phyloP scores from a whole-genome alignment of 2,113 vertebrate species.

The Pelecanoides urinatrix region DNA sequence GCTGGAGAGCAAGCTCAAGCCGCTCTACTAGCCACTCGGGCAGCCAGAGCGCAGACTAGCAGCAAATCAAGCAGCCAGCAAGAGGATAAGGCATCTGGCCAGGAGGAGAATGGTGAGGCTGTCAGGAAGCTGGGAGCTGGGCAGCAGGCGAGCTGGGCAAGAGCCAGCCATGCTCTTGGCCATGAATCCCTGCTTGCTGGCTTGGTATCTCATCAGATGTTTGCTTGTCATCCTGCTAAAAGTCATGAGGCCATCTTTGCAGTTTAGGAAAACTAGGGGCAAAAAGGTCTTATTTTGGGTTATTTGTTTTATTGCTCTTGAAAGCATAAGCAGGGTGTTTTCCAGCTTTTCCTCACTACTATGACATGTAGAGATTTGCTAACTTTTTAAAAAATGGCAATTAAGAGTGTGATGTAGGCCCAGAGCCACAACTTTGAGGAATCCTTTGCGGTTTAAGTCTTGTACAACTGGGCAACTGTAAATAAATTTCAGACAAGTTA shows the following conservation, averaged over 20 bases:
- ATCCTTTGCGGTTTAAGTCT: neutral
- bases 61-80: neutral
- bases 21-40: rapidly evolving
- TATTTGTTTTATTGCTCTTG: neutral
- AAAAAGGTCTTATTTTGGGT: neutral
- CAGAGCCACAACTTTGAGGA: neutral
- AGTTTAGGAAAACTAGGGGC: neutral
- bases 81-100: neutral
- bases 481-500: neutral
- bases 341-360: neutral
- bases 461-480: neutral
- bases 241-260: neutral
- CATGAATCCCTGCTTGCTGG: neutral
- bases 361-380: neutral
- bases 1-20: neutral
- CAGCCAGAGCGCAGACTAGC: neutral
- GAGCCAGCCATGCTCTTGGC: neutral
- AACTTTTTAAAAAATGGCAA: neutral
- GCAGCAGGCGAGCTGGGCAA: neutral
- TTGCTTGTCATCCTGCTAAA: neutral
- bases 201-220: neutral
- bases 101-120: neutral
- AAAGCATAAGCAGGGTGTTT: neutral
- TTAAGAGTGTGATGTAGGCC: neutral
- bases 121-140: neutral